Evolutionary conservation across 2,113 vertebrate species (phyloP).

Genomic region (Platysteira castanea): DNA sequence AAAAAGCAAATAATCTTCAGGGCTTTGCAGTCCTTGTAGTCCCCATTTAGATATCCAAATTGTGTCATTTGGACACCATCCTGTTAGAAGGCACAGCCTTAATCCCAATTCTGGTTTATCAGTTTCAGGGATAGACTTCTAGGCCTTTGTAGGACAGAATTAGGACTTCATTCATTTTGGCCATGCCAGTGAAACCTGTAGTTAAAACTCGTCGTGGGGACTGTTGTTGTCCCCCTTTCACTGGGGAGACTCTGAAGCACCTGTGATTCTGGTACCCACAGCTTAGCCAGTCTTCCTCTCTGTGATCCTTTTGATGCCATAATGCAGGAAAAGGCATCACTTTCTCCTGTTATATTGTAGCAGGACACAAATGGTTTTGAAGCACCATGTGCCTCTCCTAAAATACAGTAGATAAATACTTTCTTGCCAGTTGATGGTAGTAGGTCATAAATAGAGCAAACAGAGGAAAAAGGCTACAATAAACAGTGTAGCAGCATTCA

Average conservation of each 20-base stretch:
- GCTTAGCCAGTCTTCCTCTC: neutral
- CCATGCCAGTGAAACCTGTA: neutral
- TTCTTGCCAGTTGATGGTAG: neutral
- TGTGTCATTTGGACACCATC: neutral
- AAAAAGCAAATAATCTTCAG: neutral
- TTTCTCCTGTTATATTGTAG: neutral
- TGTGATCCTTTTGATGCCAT: too few species aligned
- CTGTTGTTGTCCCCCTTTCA: neutral
- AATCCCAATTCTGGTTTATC: neutral
- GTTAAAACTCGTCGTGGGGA: neutral
- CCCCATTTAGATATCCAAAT: neutral
- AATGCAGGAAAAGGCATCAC: too few species aligned
- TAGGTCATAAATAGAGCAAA: neutral
- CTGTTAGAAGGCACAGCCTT: neutral
- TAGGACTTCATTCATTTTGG: neutral
- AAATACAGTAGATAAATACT: neutral
- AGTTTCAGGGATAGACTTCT: neutral
- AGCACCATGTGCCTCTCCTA: neutral
- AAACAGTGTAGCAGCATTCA: neutral
- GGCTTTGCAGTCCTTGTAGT: neutral
- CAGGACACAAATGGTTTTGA: slow-evolving; percentile 11
- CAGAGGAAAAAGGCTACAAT: neutral
- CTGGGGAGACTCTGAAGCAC: slow-evolving; percentile 19
- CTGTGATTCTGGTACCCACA: neutral
- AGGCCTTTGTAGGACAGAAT: neutral